phyloP scores from a whole-genome alignment of 2,888 invertebrate species.

The Cephus pygmeus region DNA sequence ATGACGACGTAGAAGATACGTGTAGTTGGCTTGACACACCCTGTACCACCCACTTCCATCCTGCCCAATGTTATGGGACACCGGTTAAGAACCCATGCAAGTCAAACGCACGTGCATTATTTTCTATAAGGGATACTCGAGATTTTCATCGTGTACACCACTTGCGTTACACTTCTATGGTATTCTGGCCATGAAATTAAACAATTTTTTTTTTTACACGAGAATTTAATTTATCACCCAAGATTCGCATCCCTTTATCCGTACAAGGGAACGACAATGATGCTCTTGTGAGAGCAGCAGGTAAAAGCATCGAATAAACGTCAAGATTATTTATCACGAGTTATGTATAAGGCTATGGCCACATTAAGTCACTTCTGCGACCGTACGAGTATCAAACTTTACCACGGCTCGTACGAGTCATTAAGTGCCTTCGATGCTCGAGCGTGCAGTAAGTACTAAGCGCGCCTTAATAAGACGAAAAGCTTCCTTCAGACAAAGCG shows the following conservation, averaged over 20 bases:
- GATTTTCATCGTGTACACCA: conserved; percentile 26
- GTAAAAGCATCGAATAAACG: conserved; percentile 6
- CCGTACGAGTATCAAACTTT: neutral
- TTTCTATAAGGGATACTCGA: conserved; percentile 54
- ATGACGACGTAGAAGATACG: conserved; percentile 26
- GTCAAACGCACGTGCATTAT: conserved; percentile 49
- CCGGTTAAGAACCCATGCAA: conserved; percentile 33
- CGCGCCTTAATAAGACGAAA: conserved; percentile 1
- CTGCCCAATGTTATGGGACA: conserved; percentile 33
- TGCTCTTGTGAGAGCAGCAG: neutral
- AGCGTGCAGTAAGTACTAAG: neutral
- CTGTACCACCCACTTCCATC: conserved; percentile 57
- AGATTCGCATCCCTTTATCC: neutral
- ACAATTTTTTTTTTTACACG: neutral
- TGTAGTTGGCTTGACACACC: conserved; percentile 43
- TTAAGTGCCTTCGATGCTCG: neutral
- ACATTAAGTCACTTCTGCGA: neutral
- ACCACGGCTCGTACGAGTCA: neutral
- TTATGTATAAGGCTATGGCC: neutral
- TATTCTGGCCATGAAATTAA: neutral
- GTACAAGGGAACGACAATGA: neutral
- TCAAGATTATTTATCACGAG: neutral
- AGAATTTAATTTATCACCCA: neutral
- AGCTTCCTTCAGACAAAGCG: neutral
- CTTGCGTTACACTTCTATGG: conserved; percentile 6